Evolutionary conservation across 2,797 vertebrate species (phyloP).

Genomic region (Phylloscopus collybita): DNA sequence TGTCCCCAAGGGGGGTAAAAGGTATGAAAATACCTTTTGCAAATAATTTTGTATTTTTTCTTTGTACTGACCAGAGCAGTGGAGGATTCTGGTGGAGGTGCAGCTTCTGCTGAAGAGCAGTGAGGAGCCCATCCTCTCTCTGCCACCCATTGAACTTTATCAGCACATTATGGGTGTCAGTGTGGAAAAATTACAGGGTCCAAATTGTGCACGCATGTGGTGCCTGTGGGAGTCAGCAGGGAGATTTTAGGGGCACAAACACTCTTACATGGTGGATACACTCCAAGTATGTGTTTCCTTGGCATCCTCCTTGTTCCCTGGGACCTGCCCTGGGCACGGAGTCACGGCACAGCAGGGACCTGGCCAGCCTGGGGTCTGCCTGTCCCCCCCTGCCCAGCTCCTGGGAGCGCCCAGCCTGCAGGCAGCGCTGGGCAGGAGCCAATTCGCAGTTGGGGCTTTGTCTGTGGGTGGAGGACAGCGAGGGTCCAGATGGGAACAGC

Average conservation of each 20-base stretch:
- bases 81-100: neutral
- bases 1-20: neutral
- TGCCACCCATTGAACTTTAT: neutral
- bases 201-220: accelerated
- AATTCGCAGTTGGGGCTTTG: neutral
- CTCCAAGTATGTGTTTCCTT: neutral
- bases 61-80: neutral
- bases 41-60: neutral
- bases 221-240: neutral
- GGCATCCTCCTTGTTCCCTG: neutral
- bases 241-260: neutral
- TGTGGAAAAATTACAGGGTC: neutral
- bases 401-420: neutral
- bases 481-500: neutral
- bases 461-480: neutral
- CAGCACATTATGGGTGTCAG: neutral
- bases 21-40: neutral
- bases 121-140: neutral
- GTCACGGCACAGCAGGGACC: neutral
- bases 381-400: neutral
- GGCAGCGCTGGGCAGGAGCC: neutral
- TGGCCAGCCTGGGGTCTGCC: neutral
- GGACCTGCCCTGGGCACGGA: neutral
- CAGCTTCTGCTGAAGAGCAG: neutral
- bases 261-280: neutral